Evolutionary conservation across 2,797 vertebrate species (phyloP).

Genomic region (Crax fasciolata): DNA sequence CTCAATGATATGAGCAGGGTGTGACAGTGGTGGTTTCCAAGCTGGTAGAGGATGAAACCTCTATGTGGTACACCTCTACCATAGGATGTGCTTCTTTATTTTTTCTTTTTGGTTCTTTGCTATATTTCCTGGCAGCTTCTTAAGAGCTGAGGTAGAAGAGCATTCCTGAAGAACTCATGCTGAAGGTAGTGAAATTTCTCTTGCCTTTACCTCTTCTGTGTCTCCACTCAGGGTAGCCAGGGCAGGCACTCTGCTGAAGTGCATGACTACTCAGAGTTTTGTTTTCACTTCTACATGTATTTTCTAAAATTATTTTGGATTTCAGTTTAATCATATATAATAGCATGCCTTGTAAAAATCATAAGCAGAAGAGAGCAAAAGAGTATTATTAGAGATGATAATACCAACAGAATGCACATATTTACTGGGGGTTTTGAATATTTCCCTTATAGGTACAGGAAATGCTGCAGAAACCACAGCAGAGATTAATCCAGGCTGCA

Average conservation of each 20-base stretch:
- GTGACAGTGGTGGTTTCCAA: neutral
- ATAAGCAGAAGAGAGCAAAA: neutral
- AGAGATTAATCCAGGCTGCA: neutral
- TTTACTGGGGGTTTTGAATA: neutral
- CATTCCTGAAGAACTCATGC: neutral
- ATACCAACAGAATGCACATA: neutral
- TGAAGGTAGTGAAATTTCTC: neutral
- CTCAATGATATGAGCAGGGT: neutral
- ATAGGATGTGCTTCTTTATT: neutral
- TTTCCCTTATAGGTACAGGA: neutral
- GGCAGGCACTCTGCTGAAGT: neutral
- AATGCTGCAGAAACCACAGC: neutral
- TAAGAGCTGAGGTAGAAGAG: neutral
- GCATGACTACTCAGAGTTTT: neutral
- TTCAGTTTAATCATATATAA: neutral
- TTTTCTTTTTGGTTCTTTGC: neutral
- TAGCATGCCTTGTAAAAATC: neutral
- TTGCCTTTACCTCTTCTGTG: neutral
- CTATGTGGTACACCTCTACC: too few relatives aligned
- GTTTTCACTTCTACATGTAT: neutral
- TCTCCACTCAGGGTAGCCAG: neutral
- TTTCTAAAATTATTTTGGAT: neutral
- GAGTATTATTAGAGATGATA: neutral
- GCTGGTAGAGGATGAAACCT: neutral
- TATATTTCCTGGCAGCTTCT: neutral